A percentile compares a stretch with the other conserved stretches of the same genome.
Conservation (phyloP, 2,113 vertebrate genomes). For the Podiceps cristatus region DNA sequence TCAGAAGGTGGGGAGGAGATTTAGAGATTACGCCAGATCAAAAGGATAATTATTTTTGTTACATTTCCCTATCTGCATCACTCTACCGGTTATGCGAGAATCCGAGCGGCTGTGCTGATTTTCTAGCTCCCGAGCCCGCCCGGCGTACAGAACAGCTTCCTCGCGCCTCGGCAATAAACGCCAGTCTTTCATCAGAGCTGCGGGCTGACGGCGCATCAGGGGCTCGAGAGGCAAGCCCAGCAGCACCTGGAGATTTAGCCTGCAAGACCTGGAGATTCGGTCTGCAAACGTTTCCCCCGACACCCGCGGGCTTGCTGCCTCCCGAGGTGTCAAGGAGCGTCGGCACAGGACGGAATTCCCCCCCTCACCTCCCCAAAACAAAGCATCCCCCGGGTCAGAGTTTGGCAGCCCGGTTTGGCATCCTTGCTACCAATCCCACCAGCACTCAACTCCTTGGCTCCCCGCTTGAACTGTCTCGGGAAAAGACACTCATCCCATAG, state of each 20-base stretch:
- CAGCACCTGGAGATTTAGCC: not conserved
- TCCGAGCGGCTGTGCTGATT: not conserved
- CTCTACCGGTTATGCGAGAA: slow-evolving; percentile 20
- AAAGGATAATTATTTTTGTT: slow-evolving; percentile 57
- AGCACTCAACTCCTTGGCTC: not conserved
- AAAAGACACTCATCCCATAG: not conserved
- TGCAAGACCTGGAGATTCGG: not conserved
- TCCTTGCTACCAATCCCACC: too few species aligned
- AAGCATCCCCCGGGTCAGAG: not conserved
- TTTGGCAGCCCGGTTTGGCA: not conserved
- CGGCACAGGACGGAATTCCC: not conserved
- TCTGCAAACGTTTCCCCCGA: not conserved
- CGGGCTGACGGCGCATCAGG: not conserved
- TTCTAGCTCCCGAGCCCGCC: not conserved
- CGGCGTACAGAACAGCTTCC: not conserved
- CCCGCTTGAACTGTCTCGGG: not conserved
- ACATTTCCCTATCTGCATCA: slow-evolving; percentile 24
- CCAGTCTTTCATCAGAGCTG: not conserved
- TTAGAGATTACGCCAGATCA: slow-evolving; percentile 45
- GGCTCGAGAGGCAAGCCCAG: not conserved
- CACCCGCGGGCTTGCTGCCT: accelerated
- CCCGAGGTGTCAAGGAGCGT: accelerated
- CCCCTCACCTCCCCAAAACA: not conserved
- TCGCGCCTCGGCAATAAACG: not conserved
- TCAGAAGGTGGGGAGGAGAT: slow-evolving; percentile 48